These are phyloP conservation scores for Pteruthius melanotis DNA, from an alignment of 2,113 vertebrate genomes.

Conservation along the genomic window DNA sequence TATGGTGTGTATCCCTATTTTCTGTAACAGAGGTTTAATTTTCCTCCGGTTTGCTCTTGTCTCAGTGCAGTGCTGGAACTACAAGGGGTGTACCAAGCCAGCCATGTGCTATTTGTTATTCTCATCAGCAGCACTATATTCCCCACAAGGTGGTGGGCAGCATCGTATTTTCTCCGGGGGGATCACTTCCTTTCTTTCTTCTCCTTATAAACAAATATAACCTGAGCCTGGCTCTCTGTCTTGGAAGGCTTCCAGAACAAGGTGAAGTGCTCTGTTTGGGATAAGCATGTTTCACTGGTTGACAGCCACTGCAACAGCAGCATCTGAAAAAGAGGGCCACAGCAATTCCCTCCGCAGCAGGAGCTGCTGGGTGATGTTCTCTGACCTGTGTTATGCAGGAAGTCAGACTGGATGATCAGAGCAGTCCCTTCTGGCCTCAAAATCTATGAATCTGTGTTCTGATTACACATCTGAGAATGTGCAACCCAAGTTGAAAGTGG, in stretches of 20 bases:
- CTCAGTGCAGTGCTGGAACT: neutral
- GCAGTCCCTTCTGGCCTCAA: conserved; percentile 18
- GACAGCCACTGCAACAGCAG: neutral
- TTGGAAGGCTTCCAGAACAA: conserved; percentile 7
- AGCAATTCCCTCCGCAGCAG: neutral
- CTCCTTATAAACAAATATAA: neutral
- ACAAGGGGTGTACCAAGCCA: neutral
- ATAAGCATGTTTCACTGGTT: neutral
- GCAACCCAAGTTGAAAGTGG: conserved; percentile 20
- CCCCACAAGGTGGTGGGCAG: neutral
- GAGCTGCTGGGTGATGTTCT: conserved; percentile 12
- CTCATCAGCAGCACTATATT: neutral
- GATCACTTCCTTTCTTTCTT: neutral
- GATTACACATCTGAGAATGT: conserved; percentile 38
- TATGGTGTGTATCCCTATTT: neutral
- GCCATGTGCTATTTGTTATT: neutral
- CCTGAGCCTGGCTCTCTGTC: neutral
- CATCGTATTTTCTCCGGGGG: neutral
- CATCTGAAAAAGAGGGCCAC: neutral
- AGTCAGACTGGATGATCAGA: conserved; percentile 32
- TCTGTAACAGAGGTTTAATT: neutral
- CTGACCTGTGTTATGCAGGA: conserved; percentile 37
- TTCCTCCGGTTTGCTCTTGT: neutral
- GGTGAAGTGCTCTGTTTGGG: neutral
- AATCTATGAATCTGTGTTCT: conserved; percentile 52